A percentile compares a stretch with the other conserved stretches of the same genome.
These are phyloP conservation scores for Bombus pascuorum DNA, from an alignment of 1,140 invertebrate species.

Conservation along the genomic window DNA sequence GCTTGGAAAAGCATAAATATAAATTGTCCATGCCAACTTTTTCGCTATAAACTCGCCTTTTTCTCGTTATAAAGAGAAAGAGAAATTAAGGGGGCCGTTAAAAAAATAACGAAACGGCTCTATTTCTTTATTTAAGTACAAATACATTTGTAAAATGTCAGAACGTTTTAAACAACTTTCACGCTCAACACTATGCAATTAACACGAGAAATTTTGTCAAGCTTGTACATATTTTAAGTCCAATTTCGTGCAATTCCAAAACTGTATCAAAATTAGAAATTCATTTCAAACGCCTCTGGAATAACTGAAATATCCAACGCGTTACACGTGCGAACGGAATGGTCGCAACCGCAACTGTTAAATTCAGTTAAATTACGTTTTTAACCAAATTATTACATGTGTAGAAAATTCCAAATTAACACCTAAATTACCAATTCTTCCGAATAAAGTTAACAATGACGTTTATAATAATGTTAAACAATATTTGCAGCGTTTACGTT, in stretches of 20 bases:
- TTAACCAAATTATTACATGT: not conserved
- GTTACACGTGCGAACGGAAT: not conserved
- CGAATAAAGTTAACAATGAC: not conserved
- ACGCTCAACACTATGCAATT: not conserved
- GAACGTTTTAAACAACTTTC: too few species aligned
- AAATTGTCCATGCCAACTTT: too few species aligned
- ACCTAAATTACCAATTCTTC: not conserved
- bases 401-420: not conserved
- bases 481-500: too few species aligned
- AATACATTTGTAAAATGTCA: too few species aligned
- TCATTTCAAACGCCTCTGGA: not conserved
- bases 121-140: too few species aligned
- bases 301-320: not conserved
- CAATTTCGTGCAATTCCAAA: not conserved
- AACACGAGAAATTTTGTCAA: not conserved
- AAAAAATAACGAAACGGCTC: too few species aligned
- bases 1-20: too few species aligned
- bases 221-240: not conserved
- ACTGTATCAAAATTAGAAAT: slow-evolving; percentile 12
- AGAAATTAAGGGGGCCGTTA: too few species aligned
- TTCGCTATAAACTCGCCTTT: too few species aligned
- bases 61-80: too few species aligned
- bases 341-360: not conserved
- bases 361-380: not conserved
- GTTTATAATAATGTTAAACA: too few species aligned